A percentile compares a stretch with the other conserved stretches of the same genome.
Evolutionary conservation across 2,113 vertebrate species (phyloP).

Genomic region (Chionis minor): DNA sequence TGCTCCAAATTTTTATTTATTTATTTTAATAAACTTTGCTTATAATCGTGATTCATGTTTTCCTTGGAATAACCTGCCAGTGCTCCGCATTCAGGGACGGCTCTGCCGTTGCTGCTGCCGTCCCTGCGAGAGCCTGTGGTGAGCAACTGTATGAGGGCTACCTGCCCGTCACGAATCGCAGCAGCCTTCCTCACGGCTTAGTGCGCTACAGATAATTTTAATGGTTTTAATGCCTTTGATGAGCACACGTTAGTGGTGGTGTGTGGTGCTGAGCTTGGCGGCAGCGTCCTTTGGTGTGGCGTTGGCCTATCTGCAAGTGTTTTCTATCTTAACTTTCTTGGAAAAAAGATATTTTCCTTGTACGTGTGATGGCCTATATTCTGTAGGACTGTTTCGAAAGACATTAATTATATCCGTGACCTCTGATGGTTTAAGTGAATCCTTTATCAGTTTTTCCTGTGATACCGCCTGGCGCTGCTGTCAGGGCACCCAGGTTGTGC

Average conservation of each 20-base stretch:
- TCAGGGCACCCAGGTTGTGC: background rate
- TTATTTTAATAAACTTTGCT: background rate
- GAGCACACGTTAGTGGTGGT: background rate
- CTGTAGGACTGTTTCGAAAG: background rate
- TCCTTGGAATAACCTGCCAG: background rate
- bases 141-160: background rate
- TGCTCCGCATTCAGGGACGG: background rate
- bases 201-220: background rate
- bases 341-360: background rate
- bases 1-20: background rate
- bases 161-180: rapidly evolving
- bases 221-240: background rate
- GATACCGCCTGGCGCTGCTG: background rate
- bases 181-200: background rate
- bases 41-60: background rate
- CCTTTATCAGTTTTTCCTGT: background rate
- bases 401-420: background rate
- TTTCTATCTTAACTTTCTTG: background rate
- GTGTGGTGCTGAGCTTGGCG: background rate
- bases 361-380: rapidly evolving
- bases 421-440: background rate
- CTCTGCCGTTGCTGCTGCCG: background rate
- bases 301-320: background rate
- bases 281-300: rapidly evolving
- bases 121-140: background rate